Conservation (phyloP, 2,888 invertebrate species). For the Polyploca ridens region DNA sequence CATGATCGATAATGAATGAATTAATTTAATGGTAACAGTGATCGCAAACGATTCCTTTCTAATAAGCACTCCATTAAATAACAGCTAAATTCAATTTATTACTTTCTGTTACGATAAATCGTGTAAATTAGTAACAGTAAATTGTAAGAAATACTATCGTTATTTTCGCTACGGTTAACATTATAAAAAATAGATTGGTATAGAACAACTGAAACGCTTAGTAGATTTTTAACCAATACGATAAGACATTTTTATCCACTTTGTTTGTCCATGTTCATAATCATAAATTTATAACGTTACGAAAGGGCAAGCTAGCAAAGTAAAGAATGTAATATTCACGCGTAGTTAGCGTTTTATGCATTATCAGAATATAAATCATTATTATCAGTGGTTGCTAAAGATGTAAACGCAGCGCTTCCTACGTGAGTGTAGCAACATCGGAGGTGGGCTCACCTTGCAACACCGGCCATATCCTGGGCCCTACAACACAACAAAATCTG, state of each 20-base stretch:
- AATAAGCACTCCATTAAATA: too few species aligned
- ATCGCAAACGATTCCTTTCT: too few species aligned
- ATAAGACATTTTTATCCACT: not conserved
- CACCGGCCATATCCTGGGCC: constrained; percentile 48
- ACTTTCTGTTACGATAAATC: too few species aligned
- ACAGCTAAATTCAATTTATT: too few species aligned
- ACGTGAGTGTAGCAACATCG: constrained; percentile 48
- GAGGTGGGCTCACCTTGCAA: constrained; percentile 47
- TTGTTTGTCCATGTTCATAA: not conserved
- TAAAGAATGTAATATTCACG: constrained; percentile 34
- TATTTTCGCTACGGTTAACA: too few species aligned
- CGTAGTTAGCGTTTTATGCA: constrained; percentile 36
- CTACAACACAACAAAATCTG: constrained; percentile 15
- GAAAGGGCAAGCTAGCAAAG: constrained; percentile 27
- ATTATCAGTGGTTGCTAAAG: constrained; percentile 49
- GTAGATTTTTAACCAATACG: too few species aligned
- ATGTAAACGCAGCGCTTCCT: constrained; percentile 43
- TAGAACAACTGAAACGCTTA: too few species aligned
- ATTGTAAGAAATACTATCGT: too few species aligned
- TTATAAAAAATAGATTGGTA: too few species aligned
- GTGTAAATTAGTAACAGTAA: too few species aligned
- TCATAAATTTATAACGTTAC: constrained; percentile 23
- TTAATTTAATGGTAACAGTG: too few species aligned
- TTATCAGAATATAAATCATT: constrained; percentile 53
- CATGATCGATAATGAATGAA: too few species aligned